Evolutionary conservation across 2,113 vertebrate species (phyloP).

Genomic region (Heterotis niloticus): DNA sequence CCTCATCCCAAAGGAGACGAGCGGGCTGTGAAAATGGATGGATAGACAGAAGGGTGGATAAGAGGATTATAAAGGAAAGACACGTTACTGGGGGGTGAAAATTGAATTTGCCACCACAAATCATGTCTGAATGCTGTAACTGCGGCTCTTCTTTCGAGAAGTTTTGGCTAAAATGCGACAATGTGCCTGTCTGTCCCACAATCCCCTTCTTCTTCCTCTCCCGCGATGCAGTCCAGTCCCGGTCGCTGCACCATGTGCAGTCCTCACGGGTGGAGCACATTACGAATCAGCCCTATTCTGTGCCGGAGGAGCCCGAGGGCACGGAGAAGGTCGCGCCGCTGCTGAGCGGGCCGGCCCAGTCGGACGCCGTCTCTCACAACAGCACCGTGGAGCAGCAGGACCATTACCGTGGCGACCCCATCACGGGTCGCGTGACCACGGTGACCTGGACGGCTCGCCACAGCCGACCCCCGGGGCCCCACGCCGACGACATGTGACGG

Average conservation of each 20-base stretch:
- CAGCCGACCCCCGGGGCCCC: slow-evolving; percentile 46
- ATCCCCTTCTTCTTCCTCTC: slow-evolving; percentile 8
- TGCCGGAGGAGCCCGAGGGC: slow-evolving; percentile 33
- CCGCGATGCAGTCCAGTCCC: slow-evolving; percentile 86
- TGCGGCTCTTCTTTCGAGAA: not conserved
- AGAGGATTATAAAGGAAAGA: too few species aligned
- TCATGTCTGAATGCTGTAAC: not conserved
- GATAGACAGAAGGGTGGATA: too few species aligned
- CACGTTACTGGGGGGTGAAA: not conserved
- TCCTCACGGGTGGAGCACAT: slow-evolving; percentile 69
- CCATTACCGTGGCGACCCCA: slow-evolving; percentile 51
- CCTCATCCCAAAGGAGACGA: too few species aligned
- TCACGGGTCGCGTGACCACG: slow-evolving; percentile 50
- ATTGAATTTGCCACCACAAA: not conserved
- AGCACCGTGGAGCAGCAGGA: slow-evolving; percentile 46
- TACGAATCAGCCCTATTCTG: slow-evolving; percentile 37
- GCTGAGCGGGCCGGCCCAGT: slow-evolving; percentile 48
- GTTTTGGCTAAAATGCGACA: not conserved
- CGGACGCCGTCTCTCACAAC: slow-evolving; percentile 43
- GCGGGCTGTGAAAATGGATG: too few species aligned
- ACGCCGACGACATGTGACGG: slow-evolving; percentile 66
- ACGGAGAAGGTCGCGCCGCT: slow-evolving; percentile 46
- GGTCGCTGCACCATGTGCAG: slow-evolving; percentile 79
- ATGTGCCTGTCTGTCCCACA: too few species aligned
- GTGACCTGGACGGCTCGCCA: slow-evolving; percentile 54